Evolutionary conservation across 2,113 vertebrate species (phyloP).

Genomic region (Clupea harengus): DNA sequence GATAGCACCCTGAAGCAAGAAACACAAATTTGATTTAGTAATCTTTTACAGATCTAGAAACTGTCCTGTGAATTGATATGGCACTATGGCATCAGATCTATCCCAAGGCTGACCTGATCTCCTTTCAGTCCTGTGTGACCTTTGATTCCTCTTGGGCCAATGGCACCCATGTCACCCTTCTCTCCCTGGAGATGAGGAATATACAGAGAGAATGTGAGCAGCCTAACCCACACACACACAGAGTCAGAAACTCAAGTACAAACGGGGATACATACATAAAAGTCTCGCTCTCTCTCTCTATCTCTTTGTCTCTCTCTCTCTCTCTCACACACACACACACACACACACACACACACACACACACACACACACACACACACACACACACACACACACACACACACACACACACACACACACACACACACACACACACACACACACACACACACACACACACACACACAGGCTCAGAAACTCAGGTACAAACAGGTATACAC

Average conservation of each 20-base stretch:
- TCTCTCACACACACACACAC: too few species aligned
- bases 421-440: background rate
- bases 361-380: too few species aligned
- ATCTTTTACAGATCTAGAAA: background rate
- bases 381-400: background rate
- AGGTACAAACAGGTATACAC: background rate
- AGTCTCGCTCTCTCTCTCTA: too few species aligned
- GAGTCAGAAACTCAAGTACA: too few species aligned
- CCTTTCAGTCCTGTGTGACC: slow-evolving; percentile 76
- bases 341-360: too few species aligned
- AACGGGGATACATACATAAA: background rate
- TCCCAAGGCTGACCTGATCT: slow-evolving; percentile 62
- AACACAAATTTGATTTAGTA: background rate
- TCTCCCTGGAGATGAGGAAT: slow-evolving; percentile 60
- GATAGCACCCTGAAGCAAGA: slow-evolving; percentile 62
- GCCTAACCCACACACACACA: background rate
- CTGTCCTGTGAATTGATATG: background rate
- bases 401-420: slow-evolving; percentile 8
- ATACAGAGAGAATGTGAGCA: background rate
- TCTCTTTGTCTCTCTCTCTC: too few species aligned
- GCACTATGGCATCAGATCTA: background rate
- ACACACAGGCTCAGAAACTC: background rate
- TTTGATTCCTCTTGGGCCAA: slow-evolving; percentile 70
- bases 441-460: background rate
- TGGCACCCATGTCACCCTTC: slow-evolving; percentile 67